Evolutionary conservation across 2,888 invertebrate species (phyloP).

Genomic region (Thelaira solivaga): DNA sequence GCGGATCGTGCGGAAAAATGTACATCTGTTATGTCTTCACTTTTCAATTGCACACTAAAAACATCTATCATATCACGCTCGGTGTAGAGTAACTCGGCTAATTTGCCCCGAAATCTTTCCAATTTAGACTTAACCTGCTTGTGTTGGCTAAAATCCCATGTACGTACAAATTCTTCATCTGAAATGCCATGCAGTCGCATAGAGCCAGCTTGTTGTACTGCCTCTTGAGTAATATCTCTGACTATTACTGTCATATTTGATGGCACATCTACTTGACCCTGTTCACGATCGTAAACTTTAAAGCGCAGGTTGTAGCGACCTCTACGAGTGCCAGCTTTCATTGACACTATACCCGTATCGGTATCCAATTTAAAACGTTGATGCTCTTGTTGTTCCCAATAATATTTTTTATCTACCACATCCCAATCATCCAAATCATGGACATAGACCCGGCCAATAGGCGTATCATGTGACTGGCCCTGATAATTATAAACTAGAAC

Average conservation of each 20-base stretch:
- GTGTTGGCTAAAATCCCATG: conserved; percentile 94
- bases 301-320: conserved; percentile 89
- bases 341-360: conserved; percentile 95
- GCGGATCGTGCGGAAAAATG: conserved; percentile 96
- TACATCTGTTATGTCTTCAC: conserved; percentile 91
- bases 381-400: conserved; percentile 92
- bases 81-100: conserved; percentile 89
- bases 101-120: conserved; percentile 91
- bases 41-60: conserved; percentile 93
- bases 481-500: conserved; percentile 98
- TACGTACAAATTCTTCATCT: conserved; percentile 95
- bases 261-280: conserved; percentile 94
- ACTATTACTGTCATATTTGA: conserved; percentile 96
- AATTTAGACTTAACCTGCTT: conserved; percentile 90
- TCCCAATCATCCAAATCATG: conserved; percentile 99
- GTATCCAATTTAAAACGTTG: conserved; percentile 91
- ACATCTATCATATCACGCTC: conserved; percentile 94
- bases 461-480: conserved; percentile 91
- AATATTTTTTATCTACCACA: conserved; percentile 96
- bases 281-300: conserved; percentile 94
- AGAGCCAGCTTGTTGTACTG: conserved; percentile 95
- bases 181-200: conserved; percentile 93
- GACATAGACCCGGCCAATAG: conserved; percentile 96
- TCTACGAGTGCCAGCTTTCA: conserved; percentile 93
- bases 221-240: conserved; percentile 94